phyloP scores from a whole-genome alignment of 2,113 vertebrate genomes.

The Rattus rattus region DNA sequence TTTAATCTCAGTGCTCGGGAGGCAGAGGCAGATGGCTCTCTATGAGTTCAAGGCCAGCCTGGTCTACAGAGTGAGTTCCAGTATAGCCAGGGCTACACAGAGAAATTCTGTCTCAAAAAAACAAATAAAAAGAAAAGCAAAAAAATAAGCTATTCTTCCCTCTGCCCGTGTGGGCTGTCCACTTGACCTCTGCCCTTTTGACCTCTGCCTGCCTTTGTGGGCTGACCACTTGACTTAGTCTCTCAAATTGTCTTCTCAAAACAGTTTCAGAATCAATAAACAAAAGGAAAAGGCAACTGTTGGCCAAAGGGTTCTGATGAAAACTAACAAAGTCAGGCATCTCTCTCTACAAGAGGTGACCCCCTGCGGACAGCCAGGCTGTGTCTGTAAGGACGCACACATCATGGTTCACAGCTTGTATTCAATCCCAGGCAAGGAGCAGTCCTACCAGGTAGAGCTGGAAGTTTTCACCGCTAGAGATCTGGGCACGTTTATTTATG shows the following conservation, averaged over 20 bases:
- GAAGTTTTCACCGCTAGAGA: background rate
- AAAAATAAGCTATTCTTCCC: background rate
- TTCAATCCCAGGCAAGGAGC: background rate
- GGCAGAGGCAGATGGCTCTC: background rate
- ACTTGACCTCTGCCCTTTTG: background rate
- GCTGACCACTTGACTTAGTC: background rate
- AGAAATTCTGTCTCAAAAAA: background rate
- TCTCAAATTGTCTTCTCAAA: background rate
- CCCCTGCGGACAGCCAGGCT: background rate
- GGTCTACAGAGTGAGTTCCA: background rate
- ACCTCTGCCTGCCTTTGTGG: background rate
- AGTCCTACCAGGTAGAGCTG: background rate
- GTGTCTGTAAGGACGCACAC: background rate
- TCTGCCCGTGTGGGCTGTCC: background rate
- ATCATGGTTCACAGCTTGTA: background rate
- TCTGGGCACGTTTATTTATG: background rate
- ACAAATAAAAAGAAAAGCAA: background rate
- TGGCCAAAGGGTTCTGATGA: background rate
- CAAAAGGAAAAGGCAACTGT: background rate
- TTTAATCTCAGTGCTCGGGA: background rate
- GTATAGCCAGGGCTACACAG: background rate
- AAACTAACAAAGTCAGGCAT: background rate
- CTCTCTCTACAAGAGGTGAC: too few relatives aligned
- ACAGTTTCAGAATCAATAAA: background rate
- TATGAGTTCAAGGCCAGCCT: background rate